Evolutionary conservation across 2,797 vertebrate species (phyloP).

Genomic region (Coregonus sp.): DNA sequence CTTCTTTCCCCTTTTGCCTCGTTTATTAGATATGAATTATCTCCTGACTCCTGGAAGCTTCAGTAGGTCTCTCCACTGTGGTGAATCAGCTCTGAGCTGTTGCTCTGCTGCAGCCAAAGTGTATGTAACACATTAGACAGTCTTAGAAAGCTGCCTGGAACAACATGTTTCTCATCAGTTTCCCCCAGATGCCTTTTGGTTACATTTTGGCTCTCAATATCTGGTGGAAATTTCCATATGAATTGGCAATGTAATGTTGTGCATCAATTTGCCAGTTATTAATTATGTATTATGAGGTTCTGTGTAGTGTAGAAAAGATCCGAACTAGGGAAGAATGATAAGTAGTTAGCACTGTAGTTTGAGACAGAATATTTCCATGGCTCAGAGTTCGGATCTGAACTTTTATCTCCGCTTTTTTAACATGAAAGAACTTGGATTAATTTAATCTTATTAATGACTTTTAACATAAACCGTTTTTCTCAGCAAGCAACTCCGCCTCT

Average conservation of each 20-base stretch:
- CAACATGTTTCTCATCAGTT: constrained; percentile 7
- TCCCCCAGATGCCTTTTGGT: not conserved
- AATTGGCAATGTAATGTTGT: not conserved
- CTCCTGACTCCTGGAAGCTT: not conserved
- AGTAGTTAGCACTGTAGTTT: not conserved
- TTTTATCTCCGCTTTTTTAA: not conserved
- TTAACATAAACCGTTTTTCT: not conserved
- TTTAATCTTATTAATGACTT: not conserved
- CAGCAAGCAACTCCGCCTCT: too few species aligned
- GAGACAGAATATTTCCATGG: not conserved
- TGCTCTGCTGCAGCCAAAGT: not conserved
- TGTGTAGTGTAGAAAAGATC: not conserved
- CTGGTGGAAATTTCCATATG: not conserved
- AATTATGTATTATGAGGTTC: constrained; percentile 1
- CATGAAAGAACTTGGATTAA: not conserved
- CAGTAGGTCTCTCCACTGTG: not conserved
- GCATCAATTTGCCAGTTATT: not conserved
- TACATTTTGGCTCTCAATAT: not conserved
- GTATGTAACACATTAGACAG: not conserved
- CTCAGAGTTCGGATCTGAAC: not conserved
- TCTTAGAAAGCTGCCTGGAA: not conserved
- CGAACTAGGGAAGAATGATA: not conserved
- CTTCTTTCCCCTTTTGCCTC: not conserved
- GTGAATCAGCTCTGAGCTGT: not conserved
- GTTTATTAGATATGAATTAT: not conserved